These are phyloP conservation scores for Meloidogyne floridensis DNA, from an alignment of 1,140 invertebrate species.

Conservation along the genomic window DNA sequence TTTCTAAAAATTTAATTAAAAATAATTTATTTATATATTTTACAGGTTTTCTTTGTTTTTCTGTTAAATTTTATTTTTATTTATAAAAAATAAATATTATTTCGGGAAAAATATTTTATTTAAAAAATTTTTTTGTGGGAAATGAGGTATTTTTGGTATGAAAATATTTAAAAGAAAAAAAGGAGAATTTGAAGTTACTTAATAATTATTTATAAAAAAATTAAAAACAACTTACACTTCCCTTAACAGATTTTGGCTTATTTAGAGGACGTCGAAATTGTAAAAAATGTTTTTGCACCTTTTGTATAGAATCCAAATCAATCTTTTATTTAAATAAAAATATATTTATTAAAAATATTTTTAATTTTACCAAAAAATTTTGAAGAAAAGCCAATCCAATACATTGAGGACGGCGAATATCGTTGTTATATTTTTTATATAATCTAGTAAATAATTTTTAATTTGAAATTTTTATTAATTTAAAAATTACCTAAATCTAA, in stretches of 20 bases:
- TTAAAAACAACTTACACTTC: not conserved
- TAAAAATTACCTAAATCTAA: constrained; percentile 13
- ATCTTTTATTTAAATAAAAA: not conserved
- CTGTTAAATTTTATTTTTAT: too few species aligned
- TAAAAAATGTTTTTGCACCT: constrained; percentile 18
- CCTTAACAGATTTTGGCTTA: not conserved
- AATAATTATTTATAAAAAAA: not conserved
- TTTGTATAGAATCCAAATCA: not conserved
- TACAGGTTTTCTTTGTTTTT: too few species aligned
- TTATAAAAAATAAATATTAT: too few species aligned
- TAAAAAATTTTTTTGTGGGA: too few species aligned
- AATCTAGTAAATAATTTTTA: constrained; percentile 14
- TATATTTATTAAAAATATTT: not conserved
- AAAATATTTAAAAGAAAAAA: too few species aligned
- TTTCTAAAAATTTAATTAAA: too few species aligned
- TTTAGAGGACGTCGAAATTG: not conserved
- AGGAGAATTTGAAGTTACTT: too few species aligned
- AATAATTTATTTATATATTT: too few species aligned
- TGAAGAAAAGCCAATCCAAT: not conserved
- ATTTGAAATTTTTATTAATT: not conserved
- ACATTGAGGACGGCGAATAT: not conserved
- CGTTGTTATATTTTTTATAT: not conserved
- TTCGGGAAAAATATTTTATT: too few species aligned
- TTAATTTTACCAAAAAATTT: constrained; percentile 17
- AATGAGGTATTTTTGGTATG: too few species aligned